These are phyloP conservation scores for Shinisaurus crocodilurus DNA, from an alignment of 2,113 vertebrate genomes.

Conservation along the genomic window DNA sequence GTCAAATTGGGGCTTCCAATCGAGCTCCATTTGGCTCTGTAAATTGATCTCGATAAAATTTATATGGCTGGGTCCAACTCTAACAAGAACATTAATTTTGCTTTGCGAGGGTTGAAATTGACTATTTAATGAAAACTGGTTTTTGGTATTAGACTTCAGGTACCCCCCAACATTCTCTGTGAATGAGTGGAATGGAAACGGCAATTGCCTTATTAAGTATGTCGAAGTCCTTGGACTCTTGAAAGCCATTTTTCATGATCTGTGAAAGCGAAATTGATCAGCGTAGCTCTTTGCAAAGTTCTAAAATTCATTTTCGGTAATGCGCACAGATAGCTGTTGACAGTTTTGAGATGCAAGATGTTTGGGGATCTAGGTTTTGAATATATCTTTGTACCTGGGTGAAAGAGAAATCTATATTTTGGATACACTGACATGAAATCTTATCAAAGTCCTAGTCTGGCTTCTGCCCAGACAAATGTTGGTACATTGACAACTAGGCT, in stretches of 20 bases:
- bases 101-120: slow-evolving; percentile 4
- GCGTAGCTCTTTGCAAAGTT: slow-evolving; percentile 60
- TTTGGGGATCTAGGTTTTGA: neutral
- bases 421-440: neutral
- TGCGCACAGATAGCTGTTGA: fast-evolving
- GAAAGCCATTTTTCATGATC: slow-evolving; percentile 35
- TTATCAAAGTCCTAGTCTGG: neutral
- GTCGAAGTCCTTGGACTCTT: slow-evolving; percentile 47
- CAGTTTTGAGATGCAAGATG: fast-evolving
- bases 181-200: slow-evolving; percentile 20
- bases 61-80: slow-evolving; percentile 50
- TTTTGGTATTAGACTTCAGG: neutral
- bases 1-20: slow-evolving; percentile 18
- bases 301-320: neutral
- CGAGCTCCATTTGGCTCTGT: slow-evolving; percentile 38
- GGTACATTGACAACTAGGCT: neutral
- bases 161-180: neutral
- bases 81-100: slow-evolving; percentile 58
- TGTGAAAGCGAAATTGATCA: slow-evolving; percentile 19
- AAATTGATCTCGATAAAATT: slow-evolving; percentile 40
- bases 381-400: neutral
- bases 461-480: neutral
- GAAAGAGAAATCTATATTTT: neutral
- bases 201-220: slow-evolving; percentile 35
- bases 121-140: slow-evolving; percentile 40